Evolutionary conservation across 2,797 vertebrate species (phyloP).

Genomic region (Cyclopterus lumpus): DNA sequence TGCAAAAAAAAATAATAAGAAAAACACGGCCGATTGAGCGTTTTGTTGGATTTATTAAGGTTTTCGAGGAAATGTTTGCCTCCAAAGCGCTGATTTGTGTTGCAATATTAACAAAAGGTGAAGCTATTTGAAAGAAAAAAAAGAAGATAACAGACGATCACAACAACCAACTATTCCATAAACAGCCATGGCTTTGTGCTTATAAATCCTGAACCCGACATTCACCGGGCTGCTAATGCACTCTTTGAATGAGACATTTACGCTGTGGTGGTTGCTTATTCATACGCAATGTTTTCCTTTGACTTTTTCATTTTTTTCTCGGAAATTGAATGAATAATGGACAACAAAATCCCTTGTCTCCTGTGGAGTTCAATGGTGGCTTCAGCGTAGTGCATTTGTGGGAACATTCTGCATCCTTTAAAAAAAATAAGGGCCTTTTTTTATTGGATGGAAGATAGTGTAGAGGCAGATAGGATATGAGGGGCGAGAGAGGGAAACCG

Average conservation of each 20-base stretch:
- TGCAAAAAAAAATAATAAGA: constrained; percentile 10
- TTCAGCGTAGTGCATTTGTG: not conserved
- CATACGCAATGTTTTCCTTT: not conserved
- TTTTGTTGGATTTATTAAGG: not conserved
- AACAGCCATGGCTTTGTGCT: not conserved
- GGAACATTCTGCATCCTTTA: not conserved
- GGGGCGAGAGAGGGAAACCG: too few species aligned
- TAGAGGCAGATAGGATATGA: not conserved
- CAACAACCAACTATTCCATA: not conserved
- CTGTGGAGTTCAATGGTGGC: not conserved
- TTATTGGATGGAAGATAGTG: not conserved
- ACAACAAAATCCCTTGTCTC: not conserved
- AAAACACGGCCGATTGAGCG: not conserved
- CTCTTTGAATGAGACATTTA: not conserved
- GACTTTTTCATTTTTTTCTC: not conserved
- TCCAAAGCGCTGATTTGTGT: not conserved
- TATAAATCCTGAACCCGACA: not conserved
- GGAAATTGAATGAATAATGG: not conserved
- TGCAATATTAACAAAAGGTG: not conserved
- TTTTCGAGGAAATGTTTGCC: not conserved
- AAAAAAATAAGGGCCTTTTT: not conserved
- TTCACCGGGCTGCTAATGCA: not conserved
- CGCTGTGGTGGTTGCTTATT: not conserved
- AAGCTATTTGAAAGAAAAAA: not conserved
- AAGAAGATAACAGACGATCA: not conserved